A percentile compares a stretch with the other conserved stretches of the same genome.
phyloP scores from a whole-genome alignment of 1,140 invertebrate genomes.

The Drosophila ercepeae region DNA sequence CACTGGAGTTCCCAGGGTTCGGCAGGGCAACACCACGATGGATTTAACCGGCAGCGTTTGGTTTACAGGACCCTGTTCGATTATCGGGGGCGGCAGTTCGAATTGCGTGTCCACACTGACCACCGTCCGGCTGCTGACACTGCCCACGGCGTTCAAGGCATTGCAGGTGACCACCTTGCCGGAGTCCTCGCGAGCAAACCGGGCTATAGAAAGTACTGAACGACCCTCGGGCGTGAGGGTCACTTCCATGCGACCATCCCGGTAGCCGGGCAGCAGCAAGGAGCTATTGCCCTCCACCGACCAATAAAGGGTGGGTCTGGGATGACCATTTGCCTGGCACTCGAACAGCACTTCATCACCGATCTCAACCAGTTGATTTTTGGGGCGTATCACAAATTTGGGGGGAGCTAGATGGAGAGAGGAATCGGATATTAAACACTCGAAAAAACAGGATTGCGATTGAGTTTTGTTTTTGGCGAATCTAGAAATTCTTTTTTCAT shows the following conservation, averaged over 20 bases:
- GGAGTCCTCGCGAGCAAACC: slow-evolving; percentile 87
- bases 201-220: slow-evolving; percentile 86
- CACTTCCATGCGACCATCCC: slow-evolving; percentile 86
- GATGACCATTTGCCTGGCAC: slow-evolving; percentile 88
- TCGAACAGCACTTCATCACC: slow-evolving; percentile 88
- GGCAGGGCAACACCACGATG: slow-evolving; percentile 91
- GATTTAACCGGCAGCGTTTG: slow-evolving; percentile 93
- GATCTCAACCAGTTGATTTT: slow-evolving; percentile 88
- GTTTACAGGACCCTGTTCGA: slow-evolving; percentile 93
- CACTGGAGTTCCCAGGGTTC: slow-evolving; percentile 89
- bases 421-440: background rate
- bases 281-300: slow-evolving; percentile 90
- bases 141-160: slow-evolving; percentile 92
- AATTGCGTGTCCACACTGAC: slow-evolving; percentile 91
- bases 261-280: slow-evolving; percentile 88
- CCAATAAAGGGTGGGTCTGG: slow-evolving; percentile 90
- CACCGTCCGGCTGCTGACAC: slow-evolving; percentile 89
- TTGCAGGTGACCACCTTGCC: slow-evolving; percentile 90
- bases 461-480: background rate
- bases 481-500: too few species aligned
- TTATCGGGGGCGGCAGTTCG: slow-evolving; percentile 93
- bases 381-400: slow-evolving; percentile 86
- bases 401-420: slow-evolving; percentile 86
- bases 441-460: background rate
- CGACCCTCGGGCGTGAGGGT: slow-evolving; percentile 86